phyloP scores from a whole-genome alignment of 2,797 vertebrate species.

The Lates japonicus region DNA sequence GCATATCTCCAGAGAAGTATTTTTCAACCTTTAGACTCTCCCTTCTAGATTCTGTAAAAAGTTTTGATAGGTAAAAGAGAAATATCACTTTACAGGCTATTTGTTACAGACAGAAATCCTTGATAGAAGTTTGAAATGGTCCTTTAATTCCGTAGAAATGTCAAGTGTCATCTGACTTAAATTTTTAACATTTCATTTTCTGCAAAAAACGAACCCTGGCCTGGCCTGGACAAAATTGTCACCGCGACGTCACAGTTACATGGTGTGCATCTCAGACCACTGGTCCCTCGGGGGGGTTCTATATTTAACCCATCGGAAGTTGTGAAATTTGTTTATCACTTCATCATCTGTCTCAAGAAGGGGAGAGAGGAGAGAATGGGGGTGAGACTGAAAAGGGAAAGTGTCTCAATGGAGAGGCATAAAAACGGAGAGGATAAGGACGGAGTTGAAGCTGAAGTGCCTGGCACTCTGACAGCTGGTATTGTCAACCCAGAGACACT shows the following conservation, averaged over 20 bases:
- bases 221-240: neutral
- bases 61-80: no score
- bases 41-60: neutral
- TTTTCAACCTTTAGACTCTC: neutral
- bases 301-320: conserved; percentile 20
- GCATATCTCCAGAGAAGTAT: neutral
- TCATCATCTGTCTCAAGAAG: conserved; percentile 11
- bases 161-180: neutral
- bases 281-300: neutral
- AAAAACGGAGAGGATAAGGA: conserved; percentile 38
- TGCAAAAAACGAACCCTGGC: neutral
- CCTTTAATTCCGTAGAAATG: no score
- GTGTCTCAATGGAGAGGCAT: conserved; percentile 36
- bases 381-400: conserved; percentile 15
- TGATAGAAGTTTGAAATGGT: neutral
- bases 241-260: neutral
- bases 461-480: conserved; percentile 76
- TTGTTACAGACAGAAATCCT: neutral
- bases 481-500: conserved; percentile 68
- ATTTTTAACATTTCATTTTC: neutral
- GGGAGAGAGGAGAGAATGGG: conserved; percentile 5
- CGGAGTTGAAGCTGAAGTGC: conserved; percentile 50
- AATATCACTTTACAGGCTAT: neutral
- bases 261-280: neutral
- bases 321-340: conserved; percentile 37